Conservation (phyloP, 1,140 invertebrate species). For the Drosophila navojoa region DNA sequence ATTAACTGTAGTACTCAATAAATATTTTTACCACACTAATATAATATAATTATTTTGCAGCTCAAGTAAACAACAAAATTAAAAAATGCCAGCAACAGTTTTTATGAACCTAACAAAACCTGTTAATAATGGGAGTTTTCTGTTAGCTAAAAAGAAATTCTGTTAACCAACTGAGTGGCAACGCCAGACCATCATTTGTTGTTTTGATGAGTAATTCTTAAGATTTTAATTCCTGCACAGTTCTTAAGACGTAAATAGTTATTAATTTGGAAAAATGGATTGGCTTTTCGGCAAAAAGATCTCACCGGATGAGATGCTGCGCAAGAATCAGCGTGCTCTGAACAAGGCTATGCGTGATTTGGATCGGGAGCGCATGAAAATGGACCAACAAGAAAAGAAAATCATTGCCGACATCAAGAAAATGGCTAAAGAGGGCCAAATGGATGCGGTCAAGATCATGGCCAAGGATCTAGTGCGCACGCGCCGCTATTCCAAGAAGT, state of each 20-base stretch:
- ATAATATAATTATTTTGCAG: too few species aligned
- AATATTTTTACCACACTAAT: too few species aligned
- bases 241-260: slow-evolving; percentile 43
- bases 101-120: not conserved
- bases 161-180: slow-evolving; percentile 21
- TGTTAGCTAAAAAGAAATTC: slow-evolving; percentile 6
- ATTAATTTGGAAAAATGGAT: slow-evolving; percentile 88
- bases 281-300: slow-evolving; percentile 98
- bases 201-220: slow-evolving; percentile 77
- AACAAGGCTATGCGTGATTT: slow-evolving; percentile 99
- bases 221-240: slow-evolving; percentile 43
- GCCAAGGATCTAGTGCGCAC: slow-evolving; percentile 99
- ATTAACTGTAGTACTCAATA: too few species aligned
- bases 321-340: slow-evolving; percentile 99
- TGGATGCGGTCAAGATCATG: slow-evolving; percentile 99
- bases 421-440: slow-evolving; percentile 99
- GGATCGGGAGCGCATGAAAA: slow-evolving; percentile 95
- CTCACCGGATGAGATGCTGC: slow-evolving; percentile 98
- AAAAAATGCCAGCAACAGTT: not conserved
- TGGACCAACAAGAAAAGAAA: slow-evolving; percentile 99
- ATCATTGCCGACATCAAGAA: slow-evolving; percentile 99
- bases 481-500: slow-evolving; percentile 97
- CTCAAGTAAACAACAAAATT: too few species aligned
- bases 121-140: slow-evolving; percentile 12
- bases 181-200: slow-evolving; percentile 41